Evolutionary conservation across 2,888 invertebrate species (phyloP), one percentile per base, ranked within the genome.

Genomic region (Eristalis tenax): DNA sequence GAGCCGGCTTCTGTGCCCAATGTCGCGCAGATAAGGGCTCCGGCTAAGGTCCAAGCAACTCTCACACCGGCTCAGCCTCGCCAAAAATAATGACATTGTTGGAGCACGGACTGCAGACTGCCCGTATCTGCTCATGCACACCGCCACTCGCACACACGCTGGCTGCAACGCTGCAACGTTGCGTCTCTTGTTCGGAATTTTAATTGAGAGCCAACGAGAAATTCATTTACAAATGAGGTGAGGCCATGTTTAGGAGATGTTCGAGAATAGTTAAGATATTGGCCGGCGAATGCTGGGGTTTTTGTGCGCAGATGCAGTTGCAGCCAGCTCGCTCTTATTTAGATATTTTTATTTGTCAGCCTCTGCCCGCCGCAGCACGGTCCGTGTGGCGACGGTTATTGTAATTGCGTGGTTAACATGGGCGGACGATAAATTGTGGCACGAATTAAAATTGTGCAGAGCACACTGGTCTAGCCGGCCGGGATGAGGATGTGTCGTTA

Each of bases 191-290:
- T 81, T 88, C 80, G 89, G 89, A 89, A 89, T 89, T 89, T 89
- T 89, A 89, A 89, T 89, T 89, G 89, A 89, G 89, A 89, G 89
- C 86, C 89, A 88, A 88, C 89, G 83, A 89, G 89, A 89, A 89
- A 89, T 89, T 89, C 89, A 89, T 89, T 89, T 89, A 89, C 89
- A 89, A 89, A 89, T 89, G 89, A 89, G 89, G 87, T 88, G 88
- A 86, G 88, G 83, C 87, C 88, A 88, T 89, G 88, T 89, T 89
- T 84, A 84, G 83, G 83, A 87, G 88, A 88, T 88, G 88, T 88
- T 88, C 83, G 66, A 50, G 87, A 87, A 87, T 87, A 87, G 87
- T 87, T 87, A 87, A 87, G 87, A 87, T 87, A 87, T 87, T 87
- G 87, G 79, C 76, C 71, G 63, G 38, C 50, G 75, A 69, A 61